Evolutionary conservation across 2,888 invertebrate species (phyloP).

Genomic region (Campoletis raptor): DNA sequence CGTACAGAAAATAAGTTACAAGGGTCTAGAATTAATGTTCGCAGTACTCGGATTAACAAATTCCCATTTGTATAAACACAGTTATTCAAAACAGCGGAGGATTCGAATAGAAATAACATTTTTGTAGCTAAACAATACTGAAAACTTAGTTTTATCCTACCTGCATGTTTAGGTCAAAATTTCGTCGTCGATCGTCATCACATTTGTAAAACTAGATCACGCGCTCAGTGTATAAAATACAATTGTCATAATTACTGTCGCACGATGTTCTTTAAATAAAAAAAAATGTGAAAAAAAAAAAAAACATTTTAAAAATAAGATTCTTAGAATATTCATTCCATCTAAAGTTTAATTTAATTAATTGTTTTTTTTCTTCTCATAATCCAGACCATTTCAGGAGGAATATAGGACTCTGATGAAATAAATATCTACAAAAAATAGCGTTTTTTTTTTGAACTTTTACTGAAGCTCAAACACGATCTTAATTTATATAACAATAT

Average conservation of each 20-base stretch:
- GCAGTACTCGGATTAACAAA: background rate
- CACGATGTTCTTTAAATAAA: conserved; percentile 70
- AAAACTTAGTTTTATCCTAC: background rate
- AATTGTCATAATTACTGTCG: conserved; percentile 59
- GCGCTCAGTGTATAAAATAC: conserved; percentile 57
- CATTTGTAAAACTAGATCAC: conserved; percentile 58
- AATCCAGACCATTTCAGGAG: background rate
- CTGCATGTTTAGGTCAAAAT: conserved; percentile 26
- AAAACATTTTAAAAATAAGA: background rate
- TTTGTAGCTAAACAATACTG: background rate
- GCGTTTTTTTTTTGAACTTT: conserved; percentile 29
- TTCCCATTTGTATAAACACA: background rate
- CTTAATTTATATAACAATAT: conserved; percentile 61
- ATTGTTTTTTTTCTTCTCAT: background rate
- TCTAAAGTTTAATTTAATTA: background rate
- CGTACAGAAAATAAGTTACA: background rate
- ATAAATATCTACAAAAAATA: conserved; percentile 43
- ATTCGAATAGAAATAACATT: background rate
- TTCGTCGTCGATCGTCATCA: conserved; percentile 42
- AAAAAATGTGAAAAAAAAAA: conserved; percentile 56
- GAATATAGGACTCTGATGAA: conserved; percentile 20
- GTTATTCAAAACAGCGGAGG: background rate
- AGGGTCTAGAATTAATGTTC: background rate
- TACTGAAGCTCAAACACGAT: conserved; percentile 45
- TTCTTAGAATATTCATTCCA: background rate